Conservation (phyloP, 2,797 vertebrate species). For the Macropodus opercularis region DNA sequence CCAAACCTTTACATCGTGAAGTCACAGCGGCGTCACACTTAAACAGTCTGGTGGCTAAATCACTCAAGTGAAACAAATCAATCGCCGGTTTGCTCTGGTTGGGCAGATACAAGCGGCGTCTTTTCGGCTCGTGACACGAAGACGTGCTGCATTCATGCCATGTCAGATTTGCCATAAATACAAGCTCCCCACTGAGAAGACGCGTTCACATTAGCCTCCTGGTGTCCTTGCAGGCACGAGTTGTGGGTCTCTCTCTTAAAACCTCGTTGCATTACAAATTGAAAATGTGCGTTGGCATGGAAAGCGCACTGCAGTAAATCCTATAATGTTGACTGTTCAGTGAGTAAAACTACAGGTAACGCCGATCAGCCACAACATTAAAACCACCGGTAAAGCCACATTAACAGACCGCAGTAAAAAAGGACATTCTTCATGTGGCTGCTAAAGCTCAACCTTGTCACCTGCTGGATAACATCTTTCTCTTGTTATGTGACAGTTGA, state of each 20-base stretch:
- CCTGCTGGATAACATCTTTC: neutral
- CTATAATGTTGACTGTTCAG: constrained; percentile 6
- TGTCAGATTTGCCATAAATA: constrained; percentile 45
- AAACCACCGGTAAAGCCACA: neutral
- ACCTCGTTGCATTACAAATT: constrained; percentile 8
- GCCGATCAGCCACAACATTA: no score
- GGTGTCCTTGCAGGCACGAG: constrained; percentile 12
- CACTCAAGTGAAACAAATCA: constrained; percentile 13
- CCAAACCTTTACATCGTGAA: neutral
- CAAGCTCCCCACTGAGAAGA: constrained; percentile 29
- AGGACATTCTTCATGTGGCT: neutral
- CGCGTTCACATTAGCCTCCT: constrained; percentile 20
- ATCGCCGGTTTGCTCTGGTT: neutral
- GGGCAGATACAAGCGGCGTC: neutral
- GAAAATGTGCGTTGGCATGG: constrained; percentile 12
- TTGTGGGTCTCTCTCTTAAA: constrained; percentile 11
- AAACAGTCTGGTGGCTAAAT: constrained; percentile 8
- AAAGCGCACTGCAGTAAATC: constrained; percentile 7
- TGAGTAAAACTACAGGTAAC: neutral
- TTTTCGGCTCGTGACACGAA: constrained; percentile 7
- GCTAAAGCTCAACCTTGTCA: no score
- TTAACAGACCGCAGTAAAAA: neutral
- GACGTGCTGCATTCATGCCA: constrained; percentile 18
- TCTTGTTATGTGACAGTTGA: neutral
- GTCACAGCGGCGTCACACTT: constrained; percentile 6